Conservation (phyloP, 2,797 vertebrate genomes). For the Hypotaenidia okinawae region DNA sequence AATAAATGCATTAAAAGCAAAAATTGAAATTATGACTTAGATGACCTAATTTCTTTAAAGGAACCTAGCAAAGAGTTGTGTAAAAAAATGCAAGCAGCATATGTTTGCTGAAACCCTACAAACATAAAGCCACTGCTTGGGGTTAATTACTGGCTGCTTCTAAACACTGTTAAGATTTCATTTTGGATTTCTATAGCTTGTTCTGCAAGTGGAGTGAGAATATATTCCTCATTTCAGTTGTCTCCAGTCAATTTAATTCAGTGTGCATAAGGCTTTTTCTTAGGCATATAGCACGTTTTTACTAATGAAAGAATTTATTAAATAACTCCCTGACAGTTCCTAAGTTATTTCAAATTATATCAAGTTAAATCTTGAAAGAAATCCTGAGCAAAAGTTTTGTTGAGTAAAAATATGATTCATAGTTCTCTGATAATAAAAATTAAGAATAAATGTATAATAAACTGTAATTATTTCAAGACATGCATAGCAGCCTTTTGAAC, state of each 20-base stretch:
- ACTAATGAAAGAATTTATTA: neutral
- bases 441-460: neutral
- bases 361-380: neutral
- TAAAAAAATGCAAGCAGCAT: neutral
- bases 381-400: neutral
- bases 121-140: neutral
- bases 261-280: neutral
- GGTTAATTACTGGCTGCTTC: neutral
- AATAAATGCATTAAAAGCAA: neutral
- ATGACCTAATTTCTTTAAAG: neutral
- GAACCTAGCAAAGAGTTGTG: neutral
- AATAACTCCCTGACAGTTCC: neutral
- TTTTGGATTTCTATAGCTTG: neutral
- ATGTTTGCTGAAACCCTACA: neutral
- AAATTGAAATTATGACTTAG: neutral
- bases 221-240: neutral
- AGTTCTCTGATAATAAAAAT: neutral
- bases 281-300: neutral
- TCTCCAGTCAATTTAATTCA: neutral
- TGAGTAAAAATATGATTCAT: neutral
- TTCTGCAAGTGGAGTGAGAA: neutral
- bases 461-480: neutral
- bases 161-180: neutral
- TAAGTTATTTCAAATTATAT: neutral
- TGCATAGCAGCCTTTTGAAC: neutral